Base-by-base conservation (phyloP, 2,888 invertebrate species). In the Polymixis flavicincta region DNA sequence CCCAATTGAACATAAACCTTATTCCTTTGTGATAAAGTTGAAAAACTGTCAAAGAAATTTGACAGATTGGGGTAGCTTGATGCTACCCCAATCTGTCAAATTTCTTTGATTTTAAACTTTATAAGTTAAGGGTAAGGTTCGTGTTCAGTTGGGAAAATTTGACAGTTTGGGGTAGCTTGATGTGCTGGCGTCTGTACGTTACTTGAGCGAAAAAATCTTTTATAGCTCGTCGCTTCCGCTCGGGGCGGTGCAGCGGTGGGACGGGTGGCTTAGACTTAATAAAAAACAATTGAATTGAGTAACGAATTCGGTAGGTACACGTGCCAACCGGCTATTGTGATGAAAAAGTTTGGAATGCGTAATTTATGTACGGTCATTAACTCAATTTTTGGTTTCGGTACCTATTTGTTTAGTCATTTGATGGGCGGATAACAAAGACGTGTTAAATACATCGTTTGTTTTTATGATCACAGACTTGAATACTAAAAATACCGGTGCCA, bases 281-380 rank as follows among this genome's bases (percentile, higher is more conserved):
- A 55, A 69, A 32, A 74, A 74, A 28, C 37, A 76, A 76, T 64
- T 50, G 54, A 19, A 59, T 60, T 68, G 45, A 59, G 32, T 45
- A 76, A 25, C 68, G 45, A 48, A 78, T 52, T 59, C 25, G 0
- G 9, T 52, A 32, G 5, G 5, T 45, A 32, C 57, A 59, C 42
- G 25, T 52, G 32, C 42, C 28, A 11, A 17, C 3, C 13, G 22
- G 32, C 66, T 69, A 54, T 32, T 52, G 78, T 54, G 25, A 37
- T 28, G 2, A 5, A 55, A 28, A 37, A 32, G 37, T 28, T 0
- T 52, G 52, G 25, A 60, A 60, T 68, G 42, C 45, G n/a, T 50
- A 48, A 54, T 48, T 8, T 52, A 28, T 6, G 14, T 17, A 22
- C 11, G 19, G 13, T 25, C 52, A 75, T 61, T 45, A 74, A 45